These are phyloP conservation scores for Ptychodera flava DNA, from an alignment of 35 echinoderm and acorn worm species.

Conservation along the genomic window DNA sequence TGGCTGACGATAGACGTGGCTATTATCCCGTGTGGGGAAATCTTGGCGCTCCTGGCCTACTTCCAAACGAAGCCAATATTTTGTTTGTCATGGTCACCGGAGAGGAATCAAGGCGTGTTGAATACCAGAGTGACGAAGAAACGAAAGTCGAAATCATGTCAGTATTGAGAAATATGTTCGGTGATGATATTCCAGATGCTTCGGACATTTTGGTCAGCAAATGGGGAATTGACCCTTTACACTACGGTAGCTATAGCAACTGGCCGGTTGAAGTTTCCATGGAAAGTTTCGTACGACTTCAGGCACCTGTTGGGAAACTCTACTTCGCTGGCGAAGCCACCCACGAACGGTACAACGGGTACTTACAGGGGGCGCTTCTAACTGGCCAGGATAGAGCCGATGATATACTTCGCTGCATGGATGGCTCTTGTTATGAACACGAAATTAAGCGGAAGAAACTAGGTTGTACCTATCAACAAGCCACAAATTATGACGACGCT, in stretches of 20 bases:
- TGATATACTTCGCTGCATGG: conserved; percentile 23
- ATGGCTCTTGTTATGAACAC: too few relatives aligned
- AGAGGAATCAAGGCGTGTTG: not conserved
- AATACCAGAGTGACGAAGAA: not conserved
- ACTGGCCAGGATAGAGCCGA: conserved; percentile 26
- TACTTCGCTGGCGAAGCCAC: conserved; percentile 5
- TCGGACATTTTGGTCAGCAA: not conserved
- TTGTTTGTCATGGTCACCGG: conserved; percentile 14
- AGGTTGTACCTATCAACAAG: too few relatives aligned
- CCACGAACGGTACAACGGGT: conserved; percentile 17
- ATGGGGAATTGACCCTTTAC: not conserved
- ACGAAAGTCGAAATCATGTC: not conserved
- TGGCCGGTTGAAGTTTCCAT: not conserved
- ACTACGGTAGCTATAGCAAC: not conserved
- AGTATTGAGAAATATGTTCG: not conserved
- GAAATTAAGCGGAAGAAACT: too few relatives aligned
- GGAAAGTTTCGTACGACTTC: not conserved
- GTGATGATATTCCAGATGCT: not conserved
- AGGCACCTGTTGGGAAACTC: not conserved
- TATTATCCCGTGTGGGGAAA: not conserved
- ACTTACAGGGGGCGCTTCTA: conserved; percentile 20
- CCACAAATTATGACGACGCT: too few relatives aligned
- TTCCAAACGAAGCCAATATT: conserved; percentile 25
- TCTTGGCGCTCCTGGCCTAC: not conserved
- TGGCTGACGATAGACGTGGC: not conserved